Conservation (phyloP, 2,888 invertebrate species). For the Ashinkailepas kermadecensis region DNA sequence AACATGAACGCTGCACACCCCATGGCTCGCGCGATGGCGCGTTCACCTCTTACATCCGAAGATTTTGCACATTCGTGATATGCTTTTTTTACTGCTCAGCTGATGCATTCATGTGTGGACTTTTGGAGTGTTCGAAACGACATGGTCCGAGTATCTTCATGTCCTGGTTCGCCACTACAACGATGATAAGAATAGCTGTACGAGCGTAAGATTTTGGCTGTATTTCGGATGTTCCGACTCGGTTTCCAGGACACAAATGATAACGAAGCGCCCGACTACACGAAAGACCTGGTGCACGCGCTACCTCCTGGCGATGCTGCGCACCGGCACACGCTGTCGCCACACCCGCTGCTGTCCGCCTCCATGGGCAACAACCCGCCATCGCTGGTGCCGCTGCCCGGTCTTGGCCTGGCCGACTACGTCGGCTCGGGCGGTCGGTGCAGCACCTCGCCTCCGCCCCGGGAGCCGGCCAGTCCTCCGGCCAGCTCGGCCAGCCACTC, state of each 20-base stretch:
- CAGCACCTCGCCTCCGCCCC: neutral
- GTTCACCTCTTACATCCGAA: too few relatives aligned
- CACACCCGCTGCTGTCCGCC: constrained; percentile 19
- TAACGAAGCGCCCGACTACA: neutral
- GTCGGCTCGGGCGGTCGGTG: neutral
- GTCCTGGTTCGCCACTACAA: too few relatives aligned
- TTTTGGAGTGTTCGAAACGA: too few relatives aligned
- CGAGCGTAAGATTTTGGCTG: too few relatives aligned
- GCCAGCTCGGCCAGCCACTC: neutral
- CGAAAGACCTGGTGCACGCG: neutral
- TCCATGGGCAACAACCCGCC: constrained; percentile 16
- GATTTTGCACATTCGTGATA: too few relatives aligned
- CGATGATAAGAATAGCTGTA: too few relatives aligned
- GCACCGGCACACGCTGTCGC: constrained; percentile 10
- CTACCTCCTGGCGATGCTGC: neutral
- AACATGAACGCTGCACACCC: too few relatives aligned
- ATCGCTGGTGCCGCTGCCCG: constrained; percentile 17
- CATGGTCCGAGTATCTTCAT: too few relatives aligned
- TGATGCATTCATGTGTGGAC: too few relatives aligned
- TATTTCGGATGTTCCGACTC: neutral
- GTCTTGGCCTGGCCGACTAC: neutral
- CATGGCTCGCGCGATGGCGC: too few relatives aligned
- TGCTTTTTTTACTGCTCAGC: too few relatives aligned
- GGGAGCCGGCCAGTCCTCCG: neutral
- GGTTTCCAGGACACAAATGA: neutral